phyloP scores from a whole-genome alignment of 2,113 vertebrate species.

The Oostethus manadensis region DNA sequence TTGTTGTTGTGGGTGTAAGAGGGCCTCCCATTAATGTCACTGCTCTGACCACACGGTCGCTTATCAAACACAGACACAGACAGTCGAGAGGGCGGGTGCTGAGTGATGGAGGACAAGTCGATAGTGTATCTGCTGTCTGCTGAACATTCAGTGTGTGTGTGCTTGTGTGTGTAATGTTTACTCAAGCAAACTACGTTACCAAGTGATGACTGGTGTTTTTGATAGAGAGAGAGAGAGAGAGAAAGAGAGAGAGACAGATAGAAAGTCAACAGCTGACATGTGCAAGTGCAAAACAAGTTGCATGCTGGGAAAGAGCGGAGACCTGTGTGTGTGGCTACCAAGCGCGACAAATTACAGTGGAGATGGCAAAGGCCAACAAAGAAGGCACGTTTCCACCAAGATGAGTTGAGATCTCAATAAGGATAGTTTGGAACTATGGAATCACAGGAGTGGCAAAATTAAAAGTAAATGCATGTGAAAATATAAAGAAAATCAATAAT shows the following conservation, averaged over 20 bases:
- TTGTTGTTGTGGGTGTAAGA: not conserved
- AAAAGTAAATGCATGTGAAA: too few relatives aligned
- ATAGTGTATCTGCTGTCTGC: slow-evolving; percentile 45
- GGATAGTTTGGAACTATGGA: too few relatives aligned
- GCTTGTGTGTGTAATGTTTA: slow-evolving; percentile 20
- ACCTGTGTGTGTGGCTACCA: slow-evolving; percentile 8
- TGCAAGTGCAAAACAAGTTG: slow-evolving; percentile 27
- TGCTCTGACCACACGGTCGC: slow-evolving; percentile 18
- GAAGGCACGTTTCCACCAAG: not conserved
- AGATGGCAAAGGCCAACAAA: slow-evolving; percentile 15
- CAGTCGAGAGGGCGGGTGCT: slow-evolving; percentile 57
- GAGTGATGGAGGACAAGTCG: slow-evolving; percentile 33
- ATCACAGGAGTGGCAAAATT: too few relatives aligned
- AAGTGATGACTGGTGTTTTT: slow-evolving; percentile 26
- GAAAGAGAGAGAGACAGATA: slow-evolving; percentile 5
- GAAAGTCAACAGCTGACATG: slow-evolving; percentile 17
- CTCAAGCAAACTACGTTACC: slow-evolving; percentile 30
- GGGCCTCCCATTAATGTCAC: not conserved
- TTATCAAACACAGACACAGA: slow-evolving; percentile 37
- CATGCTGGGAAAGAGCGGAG: slow-evolving; percentile 30
- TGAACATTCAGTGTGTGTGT: slow-evolving; percentile 31
- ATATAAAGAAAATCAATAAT: too few relatives aligned
- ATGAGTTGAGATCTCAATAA: too few relatives aligned
- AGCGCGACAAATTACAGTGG: slow-evolving; percentile 7
- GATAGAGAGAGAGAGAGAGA: too few relatives aligned